Percentiles rank a stretch among this genome's conserved stretches.
phyloP scores from a whole-genome alignment of 2,797 vertebrate species.

The Bryconaethiops microstoma region DNA sequence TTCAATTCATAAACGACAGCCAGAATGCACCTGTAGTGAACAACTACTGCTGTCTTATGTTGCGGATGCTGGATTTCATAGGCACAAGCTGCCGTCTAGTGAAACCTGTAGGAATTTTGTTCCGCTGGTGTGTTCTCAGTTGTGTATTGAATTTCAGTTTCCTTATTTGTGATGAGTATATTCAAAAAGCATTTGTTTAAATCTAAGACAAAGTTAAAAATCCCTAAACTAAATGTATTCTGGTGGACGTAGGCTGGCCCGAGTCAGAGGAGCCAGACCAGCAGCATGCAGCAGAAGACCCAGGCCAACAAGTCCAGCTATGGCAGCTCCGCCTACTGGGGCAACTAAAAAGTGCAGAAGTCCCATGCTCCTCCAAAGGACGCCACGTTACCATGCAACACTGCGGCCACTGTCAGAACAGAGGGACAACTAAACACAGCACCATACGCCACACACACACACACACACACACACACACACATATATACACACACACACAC shows the following conservation, averaged over 20 bases:
- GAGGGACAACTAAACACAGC: conserved; percentile 65
- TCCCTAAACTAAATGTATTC: not conserved
- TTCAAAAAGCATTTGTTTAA: too few species aligned
- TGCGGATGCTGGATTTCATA: too few species aligned
- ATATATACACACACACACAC: conserved; percentile 74
- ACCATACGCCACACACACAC: conserved; percentile 62
- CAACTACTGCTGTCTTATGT: too few species aligned
- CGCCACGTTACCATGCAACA: conserved; percentile 32
- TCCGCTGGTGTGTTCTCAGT: too few species aligned
- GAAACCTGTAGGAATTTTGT: too few species aligned
- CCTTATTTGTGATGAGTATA: too few species aligned
- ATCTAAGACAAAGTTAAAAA: too few species aligned
- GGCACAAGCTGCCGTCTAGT: too few species aligned
- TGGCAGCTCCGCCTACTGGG: conserved; percentile 94
- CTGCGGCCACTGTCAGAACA: conserved; percentile 68
- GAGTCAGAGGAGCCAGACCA: conserved; percentile 89
- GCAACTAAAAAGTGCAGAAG: conserved; percentile 80
- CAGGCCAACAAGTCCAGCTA: conserved; percentile 96
- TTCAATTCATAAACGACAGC: too few species aligned
- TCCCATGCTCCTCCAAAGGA: conserved; percentile 12
- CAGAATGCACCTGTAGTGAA: too few species aligned
- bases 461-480: conserved; percentile 68
- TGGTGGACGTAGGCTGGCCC: conserved; percentile 79
- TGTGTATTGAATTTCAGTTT: too few species aligned
- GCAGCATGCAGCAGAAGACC: conserved; percentile 94